These are phyloP conservation scores for Cyrtodaria siliqua DNA, from an alignment of 2,888 invertebrate species.

Conservation along the genomic window DNA sequence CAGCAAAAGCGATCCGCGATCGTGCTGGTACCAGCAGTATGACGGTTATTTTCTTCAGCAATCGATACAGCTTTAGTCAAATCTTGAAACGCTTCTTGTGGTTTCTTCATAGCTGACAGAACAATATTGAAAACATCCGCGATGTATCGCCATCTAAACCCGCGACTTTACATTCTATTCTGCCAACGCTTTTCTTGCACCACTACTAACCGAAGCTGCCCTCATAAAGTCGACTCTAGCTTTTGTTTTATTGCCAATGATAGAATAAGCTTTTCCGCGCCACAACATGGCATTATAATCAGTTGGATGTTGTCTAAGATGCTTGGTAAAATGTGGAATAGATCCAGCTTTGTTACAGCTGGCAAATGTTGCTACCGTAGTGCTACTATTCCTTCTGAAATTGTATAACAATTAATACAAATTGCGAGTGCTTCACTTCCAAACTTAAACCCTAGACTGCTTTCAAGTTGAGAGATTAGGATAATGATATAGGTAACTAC, in stretches of 20 bases:
- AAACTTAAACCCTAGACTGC: too few relatives aligned
- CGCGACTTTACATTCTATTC: too few relatives aligned
- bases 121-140: neutral
- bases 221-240: neutral
- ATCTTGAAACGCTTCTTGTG: neutral
- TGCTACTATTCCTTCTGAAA: neutral
- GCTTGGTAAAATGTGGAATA: constrained; percentile 4
- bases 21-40: constrained; percentile 8
- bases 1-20: neutral
- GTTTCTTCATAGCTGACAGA: neutral
- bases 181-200: too few relatives aligned
- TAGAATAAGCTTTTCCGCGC: constrained; percentile 1
- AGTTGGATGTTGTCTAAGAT: neutral
- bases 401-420: too few relatives aligned
- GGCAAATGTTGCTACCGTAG: constrained; percentile 3
- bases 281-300: neutral
- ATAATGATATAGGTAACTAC: too few relatives aligned
- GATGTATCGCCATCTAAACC: too few relatives aligned
- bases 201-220: neutral
- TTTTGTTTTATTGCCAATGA: neutral
- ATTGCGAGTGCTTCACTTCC: too few relatives aligned
- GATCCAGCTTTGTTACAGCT: constrained; percentile 5
- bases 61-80: neutral
- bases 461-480: too few relatives aligned
- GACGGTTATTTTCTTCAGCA: neutral